phyloP scores from a whole-genome alignment of 2,888 invertebrate genomes.

The Parochlus steinenii region DNA sequence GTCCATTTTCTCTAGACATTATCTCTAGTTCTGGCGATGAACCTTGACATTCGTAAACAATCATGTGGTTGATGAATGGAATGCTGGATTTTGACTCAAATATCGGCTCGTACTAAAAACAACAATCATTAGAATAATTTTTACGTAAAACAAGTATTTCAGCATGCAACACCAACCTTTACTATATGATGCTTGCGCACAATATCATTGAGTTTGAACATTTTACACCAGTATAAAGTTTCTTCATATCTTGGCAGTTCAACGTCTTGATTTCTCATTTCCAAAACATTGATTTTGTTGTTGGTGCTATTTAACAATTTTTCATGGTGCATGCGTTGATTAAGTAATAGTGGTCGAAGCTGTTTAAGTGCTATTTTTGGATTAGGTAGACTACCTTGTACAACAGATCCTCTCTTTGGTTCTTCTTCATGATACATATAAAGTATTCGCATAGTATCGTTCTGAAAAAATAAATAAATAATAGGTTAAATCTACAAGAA shows the following conservation, averaged over 20 bases:
- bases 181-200: constrained; percentile 47
- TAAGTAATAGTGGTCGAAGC: constrained; percentile 38
- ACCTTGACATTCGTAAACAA: constrained; percentile 53
- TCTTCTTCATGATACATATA: constrained; percentile 49
- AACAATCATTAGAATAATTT: constrained; percentile 17
- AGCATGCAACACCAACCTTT: constrained; percentile 47
- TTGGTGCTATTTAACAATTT: constrained; percentile 18
- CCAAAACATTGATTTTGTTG: constrained; percentile 35
- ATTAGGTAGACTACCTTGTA: constrained; percentile 39
- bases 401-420: constrained; percentile 40
- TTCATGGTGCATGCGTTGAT: constrained; percentile 32
- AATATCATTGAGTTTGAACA: constrained; percentile 44
- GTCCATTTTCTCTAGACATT: constrained; percentile 32
- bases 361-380: constrained; percentile 30
- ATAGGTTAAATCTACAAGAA: too few species aligned
- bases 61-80: constrained; percentile 48
- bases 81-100: constrained; percentile 41
- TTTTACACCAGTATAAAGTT: constrained; percentile 49
- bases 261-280: constrained; percentile 40
- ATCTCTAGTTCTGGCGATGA: constrained; percentile 32
- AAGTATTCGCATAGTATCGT: constrained; percentile 48
- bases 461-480: constrained; percentile 32
- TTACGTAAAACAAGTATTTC: too few species aligned
- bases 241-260: constrained; percentile 41
- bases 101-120: constrained; percentile 47